Base-by-base conservation (phyloP, 2,888 invertebrate species). In the Hydrotaea diabolus region DNA sequence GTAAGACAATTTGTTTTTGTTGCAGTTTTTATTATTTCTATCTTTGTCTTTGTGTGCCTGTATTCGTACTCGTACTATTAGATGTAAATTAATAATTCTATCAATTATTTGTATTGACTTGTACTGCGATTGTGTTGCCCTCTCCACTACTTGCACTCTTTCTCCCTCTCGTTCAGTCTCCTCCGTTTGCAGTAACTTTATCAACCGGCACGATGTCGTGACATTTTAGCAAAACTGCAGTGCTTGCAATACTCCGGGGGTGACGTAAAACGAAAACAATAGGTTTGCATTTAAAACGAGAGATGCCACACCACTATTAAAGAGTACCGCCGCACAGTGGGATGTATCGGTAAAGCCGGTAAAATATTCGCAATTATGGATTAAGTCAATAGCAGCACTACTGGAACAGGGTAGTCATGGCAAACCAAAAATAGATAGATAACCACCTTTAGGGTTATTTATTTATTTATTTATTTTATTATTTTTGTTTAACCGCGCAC, bases 21-120 rank as follows among this genome's bases (percentile, higher is more conserved):
- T 13, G n/a, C n/a, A n/a, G n/a, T n/a, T 49, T 49, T 11, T 15
- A 43, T 43, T 15, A n/a, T n/a, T 11, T 5, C 13, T 31, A 31
- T 31, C n/a, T 13, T 59, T 59, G 59, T 59, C 26, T 59, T 59
- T 31, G 31, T 31, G 7, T 31, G 31, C 31, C 2, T 31, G 31
- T 39, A 39, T 62, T n/a, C n/a, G n/a, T n/a, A n/a, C n/a, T n/a
- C n/a, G n/a, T n/a, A n/a, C n/a, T n/a, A n/a, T n/a, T n/a, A n/a
- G 3, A 31, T 13, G 26, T 4, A 9, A 62, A 62, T 62, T 62
- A 62, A 36, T 62, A 62, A 31, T 62, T 62, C 36, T 62, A 19
- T 36, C 4, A 62, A 62, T 62, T 62, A n/a, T n/a, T n/a, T n/a
- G n/a, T 26, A 62, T 62, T 62, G 62, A 5, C 31, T 21, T 17